Percentiles rank a stretch among this genome's conserved stretches.
These are phyloP conservation scores for Antheraea mylitta DNA, from an alignment of 1,140 invertebrate species.

Conservation along the genomic window DNA sequence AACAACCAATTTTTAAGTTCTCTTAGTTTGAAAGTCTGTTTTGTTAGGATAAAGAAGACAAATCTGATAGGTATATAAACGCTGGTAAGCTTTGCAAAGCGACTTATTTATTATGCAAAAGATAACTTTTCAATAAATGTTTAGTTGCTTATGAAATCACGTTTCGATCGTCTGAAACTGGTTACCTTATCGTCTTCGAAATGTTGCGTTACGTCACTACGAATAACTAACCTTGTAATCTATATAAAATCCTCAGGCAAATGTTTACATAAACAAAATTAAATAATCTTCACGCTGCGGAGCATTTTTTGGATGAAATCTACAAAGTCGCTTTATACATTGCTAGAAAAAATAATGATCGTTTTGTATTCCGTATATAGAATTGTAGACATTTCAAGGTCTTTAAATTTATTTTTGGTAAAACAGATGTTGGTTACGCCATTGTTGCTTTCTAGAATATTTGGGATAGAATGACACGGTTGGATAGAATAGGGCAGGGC, in stretches of 20 bases:
- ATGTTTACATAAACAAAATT: not conserved
- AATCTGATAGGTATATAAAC: no score
- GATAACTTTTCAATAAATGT: no score
- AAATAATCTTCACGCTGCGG: not conserved
- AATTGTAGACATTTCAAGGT: not conserved
- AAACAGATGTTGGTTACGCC: not conserved
- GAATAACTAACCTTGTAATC: not conserved
- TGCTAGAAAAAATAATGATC: no score
- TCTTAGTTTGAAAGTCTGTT: no score
- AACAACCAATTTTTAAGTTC: no score
- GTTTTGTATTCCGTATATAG: not conserved
- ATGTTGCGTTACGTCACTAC: not conserved
- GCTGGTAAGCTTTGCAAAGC: not conserved
- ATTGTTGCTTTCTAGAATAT: not conserved
- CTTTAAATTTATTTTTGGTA: not conserved
- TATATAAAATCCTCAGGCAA: not conserved
- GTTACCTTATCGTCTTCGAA: not conserved
- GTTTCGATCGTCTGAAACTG: not conserved
- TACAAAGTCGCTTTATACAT: no score
- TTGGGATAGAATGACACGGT: not conserved
- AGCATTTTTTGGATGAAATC: no score
- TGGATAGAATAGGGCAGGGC: constrained; percentile 24
- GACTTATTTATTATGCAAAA: not conserved
- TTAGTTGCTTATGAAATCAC: not conserved
- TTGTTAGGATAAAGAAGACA: no score